Evolutionary conservation across 2,113 vertebrate genomes (phyloP), one percentile per base, ranked within the genome.

Genomic region (Thamnaconus septentrionalis): DNA sequence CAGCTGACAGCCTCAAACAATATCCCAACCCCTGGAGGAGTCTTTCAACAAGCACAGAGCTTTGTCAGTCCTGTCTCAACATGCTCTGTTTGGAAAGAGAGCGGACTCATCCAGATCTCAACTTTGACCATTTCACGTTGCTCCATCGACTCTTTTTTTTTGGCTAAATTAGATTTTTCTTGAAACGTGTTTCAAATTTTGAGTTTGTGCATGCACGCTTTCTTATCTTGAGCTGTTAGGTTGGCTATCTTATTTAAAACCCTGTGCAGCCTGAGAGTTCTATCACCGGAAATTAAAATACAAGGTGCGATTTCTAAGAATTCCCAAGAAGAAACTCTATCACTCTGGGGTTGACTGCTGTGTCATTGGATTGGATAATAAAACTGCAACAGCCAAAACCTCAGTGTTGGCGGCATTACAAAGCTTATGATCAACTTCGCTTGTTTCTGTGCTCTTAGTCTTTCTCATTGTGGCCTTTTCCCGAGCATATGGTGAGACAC

Each of bases 401-500:
- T 49, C 67, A 50, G 68, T 57, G 59, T 5, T 45, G 44, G 5
- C 44, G 44, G 7, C 44, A 45, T 45, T 7, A 45, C 7, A 45
- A 45, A 6, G 7, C 44, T 7, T 45, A 7, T 45, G 44, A 45
- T 31, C 18, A 31, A 31, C 18, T 31, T 31, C 2, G 18, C 18
- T 31, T 31, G 18, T 31, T 31, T 31, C 18, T 31, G 7, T 45
- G 44, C 44, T 45, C 44, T 45, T 5, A 7, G 3, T 64, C 40
- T 59, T 18, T 73, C 53, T 66, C 53, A 61, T 53, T 64, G 45
- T 73, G 64, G 44, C 55, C 55, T 59, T 59, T 59, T 44, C 62
- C 71, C 18, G 18, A 31, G 18, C 18, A 31, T 31, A 31, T 31
- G 18, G 18, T 31, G 18, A 31, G 18, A 31, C 18, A 31, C 18